phyloP scores from a whole-genome alignment of 1,140 invertebrate species.

The Eufriesea mexicana region DNA sequence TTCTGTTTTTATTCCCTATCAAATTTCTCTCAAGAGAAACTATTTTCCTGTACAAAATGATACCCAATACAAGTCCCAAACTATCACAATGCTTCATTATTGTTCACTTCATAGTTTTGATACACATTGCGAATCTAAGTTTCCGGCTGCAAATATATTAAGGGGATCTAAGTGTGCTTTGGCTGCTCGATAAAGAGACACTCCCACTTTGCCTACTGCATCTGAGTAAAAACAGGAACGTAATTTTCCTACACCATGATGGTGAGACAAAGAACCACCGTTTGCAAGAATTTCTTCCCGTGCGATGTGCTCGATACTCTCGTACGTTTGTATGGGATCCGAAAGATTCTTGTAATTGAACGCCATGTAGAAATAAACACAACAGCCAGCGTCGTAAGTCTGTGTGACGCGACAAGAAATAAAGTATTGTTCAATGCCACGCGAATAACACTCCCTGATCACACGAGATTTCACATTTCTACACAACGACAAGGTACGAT shows the following conservation, averaged over 20 bases:
- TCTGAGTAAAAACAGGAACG: constrained; percentile 91
- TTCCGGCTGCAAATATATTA: constrained; percentile 96
- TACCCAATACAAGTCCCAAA: neutral
- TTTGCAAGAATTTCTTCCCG: constrained; percentile 95
- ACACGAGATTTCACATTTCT: constrained; percentile 94
- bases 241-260: constrained; percentile 98
- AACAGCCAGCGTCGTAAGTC: constrained; percentile 98
- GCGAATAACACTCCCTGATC: constrained; percentile 87
- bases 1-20: constrained; percentile 1
- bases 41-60: neutral
- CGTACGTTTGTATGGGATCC: constrained; percentile 92
- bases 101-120: constrained; percentile 72
- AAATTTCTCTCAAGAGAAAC: neutral
- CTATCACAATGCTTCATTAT: constrained; percentile 16
- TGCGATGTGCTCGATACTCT: constrained; percentile 91
- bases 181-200: constrained; percentile 89
- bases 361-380: constrained; percentile 99
- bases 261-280: constrained; percentile 97
- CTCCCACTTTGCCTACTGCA: constrained; percentile 89
- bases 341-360: constrained; percentile 89
- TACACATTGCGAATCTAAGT: constrained; percentile 83
- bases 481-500: constrained; percentile 91
- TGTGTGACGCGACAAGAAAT: constrained; percentile 95
- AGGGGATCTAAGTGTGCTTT: constrained; percentile 95
- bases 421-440: constrained; percentile 85